Percentiles rank a stretch among this genome's conserved stretches.
Evolutionary conservation across 2,797 vertebrate genomes (phyloP).

Genomic region (Megaceryle alcyon): DNA sequence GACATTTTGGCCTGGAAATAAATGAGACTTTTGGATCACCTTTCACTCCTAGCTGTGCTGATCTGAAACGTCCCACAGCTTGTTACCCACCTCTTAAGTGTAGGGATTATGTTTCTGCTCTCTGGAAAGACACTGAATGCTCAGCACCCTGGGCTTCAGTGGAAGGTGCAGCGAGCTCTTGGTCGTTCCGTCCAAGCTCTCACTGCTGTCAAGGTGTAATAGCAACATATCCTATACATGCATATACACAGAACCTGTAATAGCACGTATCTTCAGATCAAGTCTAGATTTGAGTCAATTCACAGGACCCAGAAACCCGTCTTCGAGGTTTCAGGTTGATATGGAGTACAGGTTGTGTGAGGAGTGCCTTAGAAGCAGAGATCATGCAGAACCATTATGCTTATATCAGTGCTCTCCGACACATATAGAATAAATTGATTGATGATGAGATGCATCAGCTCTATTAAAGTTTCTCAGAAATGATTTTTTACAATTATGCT

Average conservation of each 20-base stretch:
- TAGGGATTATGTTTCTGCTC: background rate
- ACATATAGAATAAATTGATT: background rate
- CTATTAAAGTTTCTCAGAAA: conserved; percentile 15
- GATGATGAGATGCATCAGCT: background rate
- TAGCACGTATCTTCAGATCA: background rate
- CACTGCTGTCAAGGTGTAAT: background rate
- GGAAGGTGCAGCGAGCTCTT: background rate
- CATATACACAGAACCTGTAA: background rate
- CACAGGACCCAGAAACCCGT: background rate
- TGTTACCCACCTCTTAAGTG: background rate
- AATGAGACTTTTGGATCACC: conserved; percentile 39
- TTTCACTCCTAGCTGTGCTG: conserved; percentile 30
- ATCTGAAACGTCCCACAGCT: background rate
- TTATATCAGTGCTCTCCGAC: background rate
- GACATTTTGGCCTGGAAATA: conserved; percentile 20
- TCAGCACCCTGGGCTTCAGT: background rate
- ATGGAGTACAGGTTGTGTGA: background rate
- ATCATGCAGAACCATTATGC: background rate
- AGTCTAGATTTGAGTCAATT: background rate
- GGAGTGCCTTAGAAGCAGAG: background rate
- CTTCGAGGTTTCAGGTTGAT: background rate
- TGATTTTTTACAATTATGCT: background rate
- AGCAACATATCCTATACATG: background rate
- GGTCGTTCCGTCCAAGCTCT: background rate
- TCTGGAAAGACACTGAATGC: background rate